phyloP scores from a whole-genome alignment of 2,113 vertebrate genomes.

The Peromyscus polionotus region DNA sequence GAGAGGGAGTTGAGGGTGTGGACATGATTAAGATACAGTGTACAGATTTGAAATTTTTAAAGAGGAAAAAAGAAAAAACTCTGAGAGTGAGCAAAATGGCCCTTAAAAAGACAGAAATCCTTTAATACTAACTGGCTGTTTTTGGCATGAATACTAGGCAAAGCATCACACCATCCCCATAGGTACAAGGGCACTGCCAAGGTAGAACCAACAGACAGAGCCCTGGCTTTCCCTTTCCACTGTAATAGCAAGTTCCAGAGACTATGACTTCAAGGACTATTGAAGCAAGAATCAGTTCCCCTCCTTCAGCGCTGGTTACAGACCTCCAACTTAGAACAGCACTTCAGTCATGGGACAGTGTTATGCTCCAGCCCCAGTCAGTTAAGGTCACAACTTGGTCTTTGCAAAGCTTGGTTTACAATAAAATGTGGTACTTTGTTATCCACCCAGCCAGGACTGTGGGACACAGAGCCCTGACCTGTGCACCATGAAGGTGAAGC shows the following conservation, averaged over 20 bases:
- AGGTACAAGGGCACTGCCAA: not conserved
- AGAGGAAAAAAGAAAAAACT: not conserved
- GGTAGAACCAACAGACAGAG: not conserved
- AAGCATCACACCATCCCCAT: not conserved
- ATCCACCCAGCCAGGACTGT: not conserved
- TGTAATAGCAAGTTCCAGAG: not conserved
- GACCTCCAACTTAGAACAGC: not conserved
- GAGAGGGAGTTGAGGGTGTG: not conserved
- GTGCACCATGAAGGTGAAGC: not conserved
- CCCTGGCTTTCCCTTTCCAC: not conserved
- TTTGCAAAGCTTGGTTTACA: not conserved
- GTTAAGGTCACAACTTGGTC: not conserved
- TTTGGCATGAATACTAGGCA: not conserved
- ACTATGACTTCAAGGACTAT: not conserved
- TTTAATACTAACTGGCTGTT: not conserved
- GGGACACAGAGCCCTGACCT: not conserved
- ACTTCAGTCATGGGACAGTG: not conserved
- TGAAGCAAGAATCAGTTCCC: not conserved
- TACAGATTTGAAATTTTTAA: not conserved
- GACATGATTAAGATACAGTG: not conserved
- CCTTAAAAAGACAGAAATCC: not conserved
- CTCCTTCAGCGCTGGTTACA: not conserved
- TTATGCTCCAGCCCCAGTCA: not conserved
- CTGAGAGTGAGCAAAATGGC: not conserved
- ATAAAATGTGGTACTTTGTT: not conserved